Base-by-base conservation (phyloP, 2,113 vertebrate genomes). In the Falco punctatus region DNA sequence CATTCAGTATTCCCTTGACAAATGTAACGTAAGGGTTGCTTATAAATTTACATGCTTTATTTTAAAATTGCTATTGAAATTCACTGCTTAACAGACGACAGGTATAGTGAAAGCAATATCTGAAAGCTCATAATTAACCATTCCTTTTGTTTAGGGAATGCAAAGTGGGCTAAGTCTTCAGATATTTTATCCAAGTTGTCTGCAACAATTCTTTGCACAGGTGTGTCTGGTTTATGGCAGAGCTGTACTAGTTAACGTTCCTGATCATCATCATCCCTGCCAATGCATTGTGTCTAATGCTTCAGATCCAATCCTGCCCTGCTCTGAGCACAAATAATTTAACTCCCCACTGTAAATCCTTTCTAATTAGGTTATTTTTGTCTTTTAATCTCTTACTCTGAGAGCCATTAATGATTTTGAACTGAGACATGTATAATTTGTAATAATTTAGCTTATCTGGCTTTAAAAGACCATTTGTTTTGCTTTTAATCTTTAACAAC, bases 351-450 rank as follows among this genome's bases (percentile, higher is more conserved):
- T 90, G 86, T 66, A 97, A 97, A 97, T 97, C 80, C 48, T 97
- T 96, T 72, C 83, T 94, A 97, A 96, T 94, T 84, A 97, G 86
- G 90, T 87, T 83, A 82, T 88, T 97, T 97, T 96, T 97, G 94
- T 92, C 78, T 83, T 97, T 95, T 88, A 97, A 82, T 96, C 72
- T 96, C 75, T 80, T 71, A 82, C 44, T 88, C 74, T 86, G 64
- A 96, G 88, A 96, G 5, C 38, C 91, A 66, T 94, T 98, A 97
- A 94, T 88, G 81, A 95, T 97, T 98, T 97, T 87, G 77, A 92
- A 90, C 72, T 91, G 59, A 94, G 88, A 96, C 58, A 11, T 81
- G 49, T 93, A 82, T 97, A 96, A 93, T 94, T 96, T 96, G 87
- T 95, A 97, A 93, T 95, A 94, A 93, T 96, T 97, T 95, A 94